Evolutionary conservation across 2,888 invertebrate species (phyloP), one percentile per base, ranked within the genome.

Genomic region (Himalopsyche tibetana): DNA sequence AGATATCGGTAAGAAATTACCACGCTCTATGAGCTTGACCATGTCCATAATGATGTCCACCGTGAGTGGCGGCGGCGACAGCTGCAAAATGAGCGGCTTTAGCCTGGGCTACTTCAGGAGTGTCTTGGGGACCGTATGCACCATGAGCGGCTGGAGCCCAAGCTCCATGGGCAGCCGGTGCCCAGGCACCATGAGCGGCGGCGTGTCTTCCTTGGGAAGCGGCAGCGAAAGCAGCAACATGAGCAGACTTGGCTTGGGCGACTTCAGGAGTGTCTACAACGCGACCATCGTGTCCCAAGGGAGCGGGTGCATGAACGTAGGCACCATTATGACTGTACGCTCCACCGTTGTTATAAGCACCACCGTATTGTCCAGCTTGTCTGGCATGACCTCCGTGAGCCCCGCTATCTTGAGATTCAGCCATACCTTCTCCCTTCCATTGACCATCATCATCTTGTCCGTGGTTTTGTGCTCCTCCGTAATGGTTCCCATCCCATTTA

Each of bases 81-180:
- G 94, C 94, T 82, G 94, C 92, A 86, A 94, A 92, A 91, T 95
- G 94, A 82, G 93, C 93, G 86, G 94, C 94, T 89, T 94, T 94
- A 63, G 94, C 95, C 88, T 94, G 94, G 88, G 94, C 94, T 56
- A 95, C 95, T 90, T 94, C 95, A 87, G 94, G 94, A 82, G 94
- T 94, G 91, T 94, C 94, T 89, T 94, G 92, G 90, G 79, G 82
- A 19, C 40, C 85, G 84, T 82, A 80, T 63, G 80, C 80, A 83
- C 51, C 85, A 17, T 84, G 40, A 42, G 86, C 82, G 40, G 86
- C 84, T 6, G 55, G 42, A 11, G 51, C 12, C 36, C 36, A 74
- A 51, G 12, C 45, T 40, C 92, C 93, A 92, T 87, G 45, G 80
- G 86, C 84, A 28, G 86, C 86, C 1, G 55, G 51, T 4, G 55